Percentiles rank a stretch among this genome's conserved stretches.
These are phyloP conservation scores for Branchipolynoe longqiensis DNA, from an alignment of 2,888 invertebrate species.

Conservation along the genomic window DNA sequence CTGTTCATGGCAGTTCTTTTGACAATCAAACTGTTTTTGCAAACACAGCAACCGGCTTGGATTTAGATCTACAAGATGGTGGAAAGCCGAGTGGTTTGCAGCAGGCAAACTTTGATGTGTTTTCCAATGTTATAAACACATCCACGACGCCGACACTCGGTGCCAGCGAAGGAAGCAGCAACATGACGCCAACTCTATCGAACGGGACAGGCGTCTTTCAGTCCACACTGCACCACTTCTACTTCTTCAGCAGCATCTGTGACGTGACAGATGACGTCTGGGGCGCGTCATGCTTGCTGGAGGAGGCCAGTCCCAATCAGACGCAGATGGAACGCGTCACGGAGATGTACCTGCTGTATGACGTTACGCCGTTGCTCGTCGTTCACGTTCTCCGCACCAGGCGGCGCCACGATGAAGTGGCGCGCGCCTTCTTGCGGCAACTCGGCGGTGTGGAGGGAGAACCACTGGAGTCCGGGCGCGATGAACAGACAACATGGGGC, in stretches of 20 bases:
- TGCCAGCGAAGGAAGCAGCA: not conserved
- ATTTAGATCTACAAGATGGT: no score
- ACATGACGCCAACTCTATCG: not conserved
- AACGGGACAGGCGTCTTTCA: not conserved
- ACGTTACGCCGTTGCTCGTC: constrained; percentile 8
- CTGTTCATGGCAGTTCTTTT: no score
- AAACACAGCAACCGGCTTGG: no score
- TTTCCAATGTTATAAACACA: not conserved
- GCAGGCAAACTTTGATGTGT: no score
- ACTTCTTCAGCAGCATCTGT: constrained; percentile 8
- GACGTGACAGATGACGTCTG: not conserved
- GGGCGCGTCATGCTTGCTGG: not conserved
- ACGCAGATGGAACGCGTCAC: not conserved
- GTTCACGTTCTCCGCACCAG: not conserved
- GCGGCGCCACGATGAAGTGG: not conserved
- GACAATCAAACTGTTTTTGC: no score
- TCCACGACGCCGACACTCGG: not conserved
- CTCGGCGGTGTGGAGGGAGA: no score
- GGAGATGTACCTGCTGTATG: constrained; percentile 1
- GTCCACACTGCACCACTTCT: not conserved
- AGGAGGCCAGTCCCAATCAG: not conserved
- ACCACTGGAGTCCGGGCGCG: no score
- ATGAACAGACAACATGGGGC: no score
- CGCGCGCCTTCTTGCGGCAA: not conserved
- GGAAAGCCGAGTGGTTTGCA: no score